These are phyloP conservation scores for Tricholaema leucomelas DNA, from an alignment of 2,113 vertebrate species.

Conservation along the genomic window DNA sequence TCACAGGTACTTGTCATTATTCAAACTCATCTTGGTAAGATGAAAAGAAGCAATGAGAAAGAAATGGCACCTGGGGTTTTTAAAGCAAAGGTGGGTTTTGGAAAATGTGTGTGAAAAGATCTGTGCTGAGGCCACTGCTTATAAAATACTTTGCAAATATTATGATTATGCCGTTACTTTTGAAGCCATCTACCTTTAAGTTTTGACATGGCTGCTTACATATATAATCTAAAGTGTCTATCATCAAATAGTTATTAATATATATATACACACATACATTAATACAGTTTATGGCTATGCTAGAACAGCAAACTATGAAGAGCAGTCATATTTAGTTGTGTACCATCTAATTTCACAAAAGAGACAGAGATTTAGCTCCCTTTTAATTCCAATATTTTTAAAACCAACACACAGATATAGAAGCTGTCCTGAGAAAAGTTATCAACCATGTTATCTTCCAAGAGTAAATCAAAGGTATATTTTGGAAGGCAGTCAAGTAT, in stretches of 20 bases:
- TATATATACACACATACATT: slow-evolving; percentile 40
- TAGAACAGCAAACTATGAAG: slow-evolving; percentile 63
- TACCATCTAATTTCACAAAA: slow-evolving; percentile 70
- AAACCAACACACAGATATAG: slow-evolving; percentile 58
- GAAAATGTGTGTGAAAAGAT: neutral
- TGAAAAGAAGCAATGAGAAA: slow-evolving; percentile 35
- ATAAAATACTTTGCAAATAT: slow-evolving; percentile 18
- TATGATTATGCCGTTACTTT: slow-evolving; percentile 28
- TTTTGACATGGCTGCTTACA: slow-evolving; percentile 68
- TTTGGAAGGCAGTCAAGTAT: slow-evolving; percentile 17
- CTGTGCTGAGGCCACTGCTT: slow-evolving; percentile 53
- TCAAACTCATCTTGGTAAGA: slow-evolving; percentile 1
- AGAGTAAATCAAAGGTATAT: neutral
- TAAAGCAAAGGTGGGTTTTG: slow-evolving; percentile 42
- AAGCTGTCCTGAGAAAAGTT: slow-evolving; percentile 62
- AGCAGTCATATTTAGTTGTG: slow-evolving; percentile 58
- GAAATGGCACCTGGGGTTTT: neutral
- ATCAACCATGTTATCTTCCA: slow-evolving; percentile 29
- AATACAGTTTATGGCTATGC: slow-evolving; percentile 69
- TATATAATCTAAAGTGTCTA: slow-evolving; percentile 59
- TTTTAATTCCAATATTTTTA: slow-evolving; percentile 33
- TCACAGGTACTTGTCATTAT: slow-evolving; percentile 15
- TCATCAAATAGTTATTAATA: slow-evolving; percentile 61
- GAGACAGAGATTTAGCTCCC: slow-evolving; percentile 52
- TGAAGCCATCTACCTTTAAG: slow-evolving; percentile 52